phyloP scores from a whole-genome alignment of 2,797 vertebrate species.

The Buceros bicornis region DNA sequence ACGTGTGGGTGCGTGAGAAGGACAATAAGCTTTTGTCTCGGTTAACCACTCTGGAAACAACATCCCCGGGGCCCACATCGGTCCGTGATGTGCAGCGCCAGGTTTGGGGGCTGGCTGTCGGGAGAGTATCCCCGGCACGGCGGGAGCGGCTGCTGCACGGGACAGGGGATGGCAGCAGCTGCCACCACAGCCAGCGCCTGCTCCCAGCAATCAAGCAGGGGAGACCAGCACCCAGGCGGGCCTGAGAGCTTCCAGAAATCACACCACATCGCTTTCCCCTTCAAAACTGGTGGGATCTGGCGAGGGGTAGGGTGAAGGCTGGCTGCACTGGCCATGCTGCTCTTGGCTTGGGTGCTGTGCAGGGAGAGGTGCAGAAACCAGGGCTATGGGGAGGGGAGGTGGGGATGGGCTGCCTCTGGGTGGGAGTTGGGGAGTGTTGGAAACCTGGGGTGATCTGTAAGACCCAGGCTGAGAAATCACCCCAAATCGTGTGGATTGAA shows the following conservation, averaged over 20 bases:
- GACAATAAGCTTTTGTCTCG: constrained; percentile 18
- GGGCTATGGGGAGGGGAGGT: not conserved
- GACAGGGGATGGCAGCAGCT: rapidly evolving
- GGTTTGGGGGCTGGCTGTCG: not conserved
- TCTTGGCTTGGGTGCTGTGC: not conserved
- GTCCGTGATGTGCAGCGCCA: not conserved
- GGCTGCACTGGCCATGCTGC: rapidly evolving
- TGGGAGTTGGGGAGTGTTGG: not conserved
- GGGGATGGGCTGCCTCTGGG: not conserved
- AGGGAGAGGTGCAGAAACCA: not conserved
- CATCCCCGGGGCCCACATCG: rapidly evolving
- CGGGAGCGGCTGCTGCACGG: rapidly evolving
- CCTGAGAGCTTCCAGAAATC: not conserved
- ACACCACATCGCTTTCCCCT: rapidly evolving
- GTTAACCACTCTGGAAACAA: not conserved
- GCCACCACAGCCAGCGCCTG: rapidly evolving
- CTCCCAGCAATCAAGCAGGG: not conserved
- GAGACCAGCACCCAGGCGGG: rapidly evolving
- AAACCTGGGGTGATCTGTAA: not conserved
- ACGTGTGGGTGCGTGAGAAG: not conserved
- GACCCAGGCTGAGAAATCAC: not conserved
- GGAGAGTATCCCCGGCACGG: rapidly evolving
- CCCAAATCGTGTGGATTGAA: rapidly evolving
- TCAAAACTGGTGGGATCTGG: rapidly evolving
- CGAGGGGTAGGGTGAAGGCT: not conserved